Percentiles rank a stretch among this genome's conserved stretches.
Conservation (phyloP, 2,888 invertebrate species). For the Encarsia formosa region DNA sequence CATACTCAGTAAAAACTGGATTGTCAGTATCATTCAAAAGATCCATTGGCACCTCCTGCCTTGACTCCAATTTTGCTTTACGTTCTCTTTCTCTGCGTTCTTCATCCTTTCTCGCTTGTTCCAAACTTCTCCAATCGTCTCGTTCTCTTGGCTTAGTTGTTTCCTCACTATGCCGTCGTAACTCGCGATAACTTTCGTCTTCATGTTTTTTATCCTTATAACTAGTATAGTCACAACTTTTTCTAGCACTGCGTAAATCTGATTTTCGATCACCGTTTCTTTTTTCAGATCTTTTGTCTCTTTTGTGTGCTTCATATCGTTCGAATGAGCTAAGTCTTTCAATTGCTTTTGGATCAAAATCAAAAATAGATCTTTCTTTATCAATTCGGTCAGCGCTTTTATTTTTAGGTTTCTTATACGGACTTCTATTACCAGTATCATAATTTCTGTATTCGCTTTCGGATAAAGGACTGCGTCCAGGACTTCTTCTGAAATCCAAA, state of each 20-base stretch:
- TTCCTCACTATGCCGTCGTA: constrained; percentile 23
- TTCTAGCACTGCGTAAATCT: constrained; percentile 36
- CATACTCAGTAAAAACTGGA: constrained; percentile 59
- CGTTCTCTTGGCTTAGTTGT: constrained; percentile 42
- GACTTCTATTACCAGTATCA: constrained; percentile 41
- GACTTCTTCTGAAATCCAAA: constrained; percentile 33
- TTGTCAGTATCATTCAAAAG: constrained; percentile 40
- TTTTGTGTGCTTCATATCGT: constrained; percentile 31
- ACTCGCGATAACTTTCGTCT: constrained; percentile 19
- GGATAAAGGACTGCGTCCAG: constrained; percentile 28
- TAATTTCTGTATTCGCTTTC: constrained; percentile 42
- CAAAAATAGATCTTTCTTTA: constrained; percentile 39
- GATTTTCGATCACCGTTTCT: constrained; percentile 32
- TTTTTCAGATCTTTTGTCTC: constrained; percentile 29
- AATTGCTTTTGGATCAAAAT: constrained; percentile 43
- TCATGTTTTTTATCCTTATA: constrained; percentile 35
- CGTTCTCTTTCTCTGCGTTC: constrained; percentile 44
- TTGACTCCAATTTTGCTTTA: constrained; percentile 39
- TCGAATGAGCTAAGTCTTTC: constrained; percentile 39
- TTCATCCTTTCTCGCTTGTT: constrained; percentile 45
- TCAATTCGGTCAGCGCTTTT: constrained; percentile 45
- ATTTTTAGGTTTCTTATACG: constrained; percentile 34
- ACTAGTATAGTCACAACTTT: constrained; percentile 34
- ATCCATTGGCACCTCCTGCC: constrained; percentile 39
- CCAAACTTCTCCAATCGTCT: constrained; percentile 47